Percentiles rank a stretch among this genome's conserved stretches.
phyloP scores from a whole-genome alignment of 2,113 vertebrate species.

The Emydocephalus ijimae region DNA sequence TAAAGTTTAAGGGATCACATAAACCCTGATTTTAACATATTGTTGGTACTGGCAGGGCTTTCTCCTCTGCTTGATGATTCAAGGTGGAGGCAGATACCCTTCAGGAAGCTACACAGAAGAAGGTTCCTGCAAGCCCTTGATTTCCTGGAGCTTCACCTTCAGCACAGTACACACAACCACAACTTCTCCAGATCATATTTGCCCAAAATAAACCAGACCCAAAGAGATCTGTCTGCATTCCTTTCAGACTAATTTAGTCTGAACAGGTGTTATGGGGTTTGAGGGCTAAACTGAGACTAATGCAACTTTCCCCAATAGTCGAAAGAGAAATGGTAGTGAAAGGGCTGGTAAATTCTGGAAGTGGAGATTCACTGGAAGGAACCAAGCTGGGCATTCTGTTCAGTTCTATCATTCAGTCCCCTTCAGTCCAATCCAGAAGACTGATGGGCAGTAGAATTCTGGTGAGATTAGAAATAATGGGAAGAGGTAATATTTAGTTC shows the following conservation, averaged over 20 bases:
- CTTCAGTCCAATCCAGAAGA: neutral
- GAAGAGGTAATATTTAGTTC: neutral
- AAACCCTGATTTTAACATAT: neutral
- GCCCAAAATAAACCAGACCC: neutral
- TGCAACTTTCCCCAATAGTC: neutral
- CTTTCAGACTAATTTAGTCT: neutral
- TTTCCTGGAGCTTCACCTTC: neutral
- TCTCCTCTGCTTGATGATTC: neutral
- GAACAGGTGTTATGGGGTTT: neutral
- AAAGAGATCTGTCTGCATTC: neutral
- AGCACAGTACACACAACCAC: neutral
- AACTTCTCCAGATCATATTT: neutral
- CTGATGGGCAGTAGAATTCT: neutral
- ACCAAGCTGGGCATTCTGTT: neutral
- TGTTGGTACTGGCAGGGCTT: neutral
- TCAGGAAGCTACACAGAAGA: neutral
- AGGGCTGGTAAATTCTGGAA: neutral
- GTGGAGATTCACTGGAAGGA: neutral
- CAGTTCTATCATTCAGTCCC: neutral
- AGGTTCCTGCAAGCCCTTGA: neutral
- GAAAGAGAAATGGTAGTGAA: neutral
- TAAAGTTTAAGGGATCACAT: neutral
- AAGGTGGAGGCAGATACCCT: neutral
- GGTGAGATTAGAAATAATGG: neutral
- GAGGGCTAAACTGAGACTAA: neutral